phyloP scores from a whole-genome alignment of 2,113 vertebrate genomes.

The Saimiri boliviensis region DNA sequence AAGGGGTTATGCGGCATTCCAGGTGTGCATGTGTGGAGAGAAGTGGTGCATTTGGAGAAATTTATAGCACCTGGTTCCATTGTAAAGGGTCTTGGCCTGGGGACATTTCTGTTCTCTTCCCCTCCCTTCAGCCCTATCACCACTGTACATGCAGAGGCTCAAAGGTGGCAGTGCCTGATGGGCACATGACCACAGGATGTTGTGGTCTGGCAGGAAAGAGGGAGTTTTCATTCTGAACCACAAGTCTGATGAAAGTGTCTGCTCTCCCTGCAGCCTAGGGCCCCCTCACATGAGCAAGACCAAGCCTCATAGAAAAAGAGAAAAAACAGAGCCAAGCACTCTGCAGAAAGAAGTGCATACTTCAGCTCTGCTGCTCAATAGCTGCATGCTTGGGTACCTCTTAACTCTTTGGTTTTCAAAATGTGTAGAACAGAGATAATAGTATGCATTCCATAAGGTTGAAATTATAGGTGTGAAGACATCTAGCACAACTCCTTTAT shows the following conservation, averaged over 20 bases:
- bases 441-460: neutral
- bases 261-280: neutral
- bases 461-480: neutral
- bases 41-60: constrained; percentile 46
- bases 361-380: neutral
- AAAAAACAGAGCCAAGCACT: neutral
- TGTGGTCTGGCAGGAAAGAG: constrained; percentile 62
- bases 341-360: neutral
- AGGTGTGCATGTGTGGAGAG: constrained; percentile 65
- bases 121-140: constrained; percentile 27
- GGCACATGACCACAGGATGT: constrained; percentile 60
- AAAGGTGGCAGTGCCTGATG: neutral
- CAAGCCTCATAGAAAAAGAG: neutral
- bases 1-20: constrained; percentile 69
- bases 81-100: constrained; percentile 65
- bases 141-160: neutral
- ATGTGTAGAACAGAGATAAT: neutral
- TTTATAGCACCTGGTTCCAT: constrained; percentile 66
- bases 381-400: neutral
- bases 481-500: neutral
- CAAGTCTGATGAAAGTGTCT: constrained; percentile 38
- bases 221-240: constrained; percentile 32
- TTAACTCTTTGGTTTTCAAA: neutral
- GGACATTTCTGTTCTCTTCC: constrained; percentile 44
- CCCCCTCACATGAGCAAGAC: neutral